Base-by-base conservation (phyloP, 2,113 vertebrate species). In the Mirza zaza region DNA sequence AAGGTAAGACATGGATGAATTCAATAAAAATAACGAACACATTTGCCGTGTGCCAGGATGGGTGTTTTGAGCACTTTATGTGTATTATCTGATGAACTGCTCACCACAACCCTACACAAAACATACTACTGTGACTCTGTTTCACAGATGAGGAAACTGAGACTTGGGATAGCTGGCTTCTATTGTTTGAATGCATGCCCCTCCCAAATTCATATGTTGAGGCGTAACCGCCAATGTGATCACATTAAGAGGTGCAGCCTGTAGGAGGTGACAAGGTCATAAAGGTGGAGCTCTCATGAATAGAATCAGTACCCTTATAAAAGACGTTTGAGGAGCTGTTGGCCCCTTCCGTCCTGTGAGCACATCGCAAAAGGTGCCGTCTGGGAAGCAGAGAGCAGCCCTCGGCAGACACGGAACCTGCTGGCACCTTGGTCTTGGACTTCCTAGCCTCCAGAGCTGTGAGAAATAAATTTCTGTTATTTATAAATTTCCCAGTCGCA, bases 41-140 rank as follows among this genome's bases (percentile, higher is more conserved):
- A 0, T 21, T 45, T 18, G 21, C 42, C 4, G 0, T 1, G 5
- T 3, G 67, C 39, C 27, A 36, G 80, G 39, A 0, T 1, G 50
- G 14, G 57, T 8, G 32, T n/a, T n/a, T n/a, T 10, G 52, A 82
- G n/a, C 29, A 21, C 63, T 42, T 5, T 80, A 18, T 13, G 55
- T 8, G 29, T 27, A 0, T n/a, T n/a, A 25, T 21, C 32, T 48
- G 27, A 21, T 27, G 23, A 12, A 23, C 65, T 76, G 50, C 57
- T 88, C 82, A 36, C n/a, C 39, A 17, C 27, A 34, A 48, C 32
- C 50, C 6, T 36, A 67, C n/a, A 1, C 3, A 7, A 9, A 34
- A 6, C 4, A 9, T 29, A 4, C 55, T 71, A 4, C 7, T 6
- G 9, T 39, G 57, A 52, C 29, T 45, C 39, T 9, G 21, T 61